Evolutionary conservation across 2,113 vertebrate genomes (phyloP), one percentile per base, ranked within the genome.

Genomic region (Gambusia affinis): DNA sequence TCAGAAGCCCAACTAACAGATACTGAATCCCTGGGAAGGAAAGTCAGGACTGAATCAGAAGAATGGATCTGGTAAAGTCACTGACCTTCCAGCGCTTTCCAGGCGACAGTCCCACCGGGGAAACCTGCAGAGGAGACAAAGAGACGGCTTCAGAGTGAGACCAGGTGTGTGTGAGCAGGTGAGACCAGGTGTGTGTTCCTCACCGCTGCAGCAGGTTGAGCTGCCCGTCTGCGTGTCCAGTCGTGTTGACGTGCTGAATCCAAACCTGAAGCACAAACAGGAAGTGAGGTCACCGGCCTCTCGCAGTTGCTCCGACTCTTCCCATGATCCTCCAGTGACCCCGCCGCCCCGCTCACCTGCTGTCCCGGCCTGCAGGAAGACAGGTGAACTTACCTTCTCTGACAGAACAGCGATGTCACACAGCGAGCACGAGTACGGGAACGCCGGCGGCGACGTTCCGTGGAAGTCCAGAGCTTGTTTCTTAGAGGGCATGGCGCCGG

Each of bases 21-120:
- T 12, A 37, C 35, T 11, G 39, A 42, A 14, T 14, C 39, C 12
- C 39, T 42, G 14, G 12, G 12, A 15, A 42, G 39, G 39, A 42
- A 42, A 42, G 14, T 15, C 39, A 42, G 39, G 14, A 42, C 39
- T 4, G 35, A 11, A 37, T 37, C 35, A 15, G 19, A 22, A 19
- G 44, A 37, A 37, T 12, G 35, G 51, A 19, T 51, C 19, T 24
- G 51, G 8, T 22, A 8, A 24, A 1, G 19, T 29, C 17, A 78
- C 86, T 72, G 69, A 93, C 92, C 88, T 88, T 65, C 39, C 71
- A 70, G 67, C 24, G 0, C 72, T 85, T 24, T 88, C 80, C 78
- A 92, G 3, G 11, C 85, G 89, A 78, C 93, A 93, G 83, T 94
- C 90, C 93, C 93, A 94, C 1, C 64, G 24, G 37, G 93, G 92